Evolutionary conservation across 53 echinoderm and acorn worm species (phyloP), one percentile per base, ranked within the genome.

Genomic region (Zoroaster sp.): DNA sequence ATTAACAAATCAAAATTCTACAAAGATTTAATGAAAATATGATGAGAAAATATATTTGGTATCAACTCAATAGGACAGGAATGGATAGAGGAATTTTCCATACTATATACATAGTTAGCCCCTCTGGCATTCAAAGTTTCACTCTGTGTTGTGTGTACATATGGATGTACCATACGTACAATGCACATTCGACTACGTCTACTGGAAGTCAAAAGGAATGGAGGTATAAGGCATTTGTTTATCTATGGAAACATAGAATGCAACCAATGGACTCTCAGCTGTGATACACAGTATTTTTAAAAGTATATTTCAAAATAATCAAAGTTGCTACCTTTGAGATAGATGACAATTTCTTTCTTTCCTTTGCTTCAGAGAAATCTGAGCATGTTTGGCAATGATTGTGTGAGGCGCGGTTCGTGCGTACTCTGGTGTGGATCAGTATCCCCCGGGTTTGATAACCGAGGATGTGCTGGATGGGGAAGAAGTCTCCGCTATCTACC

Each of bases 391-490:
- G 99, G 99, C 51, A 74, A 37, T 17, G 72, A 93, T 7, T 99
- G 99, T 80, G 71, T 94, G 0, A 49, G 72, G 3, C 25, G 65
- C 13, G 89, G 89, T 23, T 73, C 78, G n/a, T 99, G 96, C 74
- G 73, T 90, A 12, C 44, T 96, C 41, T 99, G 99, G 99, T 87
- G 91, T 53, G 99, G 94, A 4, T 96, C 99, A 0, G 94, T 81
- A n/a, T 94, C 99, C 30, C 99, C 99, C 0, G 94, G 96, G 21
- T 96, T 99, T 83, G 99, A 99, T 46, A 99, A 99, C 91, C 87
- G 99, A 78, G 99, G 99, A 13, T 99, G 99, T 88, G 99, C 96
- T 14, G 99, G 92, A 3, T 99, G 99, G 99, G 99, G 99, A n/a
- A 35, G 59, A n/a, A 74, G 87, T 39, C 92, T 99, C 12, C 88